Evolutionary conservation across 2,888 invertebrate species (phyloP).

Genomic region (Exocentrus adspersus): DNA sequence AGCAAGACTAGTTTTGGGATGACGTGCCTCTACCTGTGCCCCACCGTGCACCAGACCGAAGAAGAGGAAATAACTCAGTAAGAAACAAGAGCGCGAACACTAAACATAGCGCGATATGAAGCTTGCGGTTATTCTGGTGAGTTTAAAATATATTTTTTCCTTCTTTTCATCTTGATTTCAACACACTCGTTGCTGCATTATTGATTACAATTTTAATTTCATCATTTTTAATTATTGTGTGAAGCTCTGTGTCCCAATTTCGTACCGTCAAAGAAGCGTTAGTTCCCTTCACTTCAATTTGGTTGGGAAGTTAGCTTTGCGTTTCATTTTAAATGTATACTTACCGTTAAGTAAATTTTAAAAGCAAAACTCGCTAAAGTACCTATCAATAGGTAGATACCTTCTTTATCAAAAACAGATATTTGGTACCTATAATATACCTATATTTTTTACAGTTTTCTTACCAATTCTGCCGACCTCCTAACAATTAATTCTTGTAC

Average conservation of each 20-base stretch:
- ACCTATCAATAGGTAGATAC: too few relatives aligned
- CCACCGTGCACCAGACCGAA: constrained; percentile 27
- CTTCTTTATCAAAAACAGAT: too few relatives aligned
- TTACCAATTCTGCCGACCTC: too few relatives aligned
- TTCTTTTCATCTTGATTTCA: constrained; percentile 11
- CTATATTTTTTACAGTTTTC: too few relatives aligned
- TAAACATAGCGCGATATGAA: constrained; percentile 38
- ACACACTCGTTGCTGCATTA: constrained; percentile 1
- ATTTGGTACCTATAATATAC: too few relatives aligned
- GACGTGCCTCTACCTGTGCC: constrained; percentile 33
- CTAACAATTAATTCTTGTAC: too few relatives aligned
- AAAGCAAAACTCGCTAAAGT: too few relatives aligned
- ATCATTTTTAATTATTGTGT: constrained; percentile 13
- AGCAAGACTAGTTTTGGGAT: constrained; percentile 32
- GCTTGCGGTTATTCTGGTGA: constrained; percentile 45
- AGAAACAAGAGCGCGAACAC: constrained; percentile 31
- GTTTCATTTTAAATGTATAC: too few relatives aligned
- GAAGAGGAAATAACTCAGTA: constrained; percentile 34
- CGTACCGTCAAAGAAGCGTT: constrained; percentile 1
- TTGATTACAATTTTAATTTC: constrained; percentile 13
- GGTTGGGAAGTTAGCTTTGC: too few relatives aligned
- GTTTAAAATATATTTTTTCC: constrained; percentile 31
- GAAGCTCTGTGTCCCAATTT: not conserved
- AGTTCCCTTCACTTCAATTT: not conserved
- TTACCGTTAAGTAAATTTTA: too few relatives aligned